A percentile compares a stretch with the other conserved stretches of the same genome.
phyloP scores from a whole-genome alignment of 1,140 invertebrate species.

The Berghia stephanieae region DNA sequence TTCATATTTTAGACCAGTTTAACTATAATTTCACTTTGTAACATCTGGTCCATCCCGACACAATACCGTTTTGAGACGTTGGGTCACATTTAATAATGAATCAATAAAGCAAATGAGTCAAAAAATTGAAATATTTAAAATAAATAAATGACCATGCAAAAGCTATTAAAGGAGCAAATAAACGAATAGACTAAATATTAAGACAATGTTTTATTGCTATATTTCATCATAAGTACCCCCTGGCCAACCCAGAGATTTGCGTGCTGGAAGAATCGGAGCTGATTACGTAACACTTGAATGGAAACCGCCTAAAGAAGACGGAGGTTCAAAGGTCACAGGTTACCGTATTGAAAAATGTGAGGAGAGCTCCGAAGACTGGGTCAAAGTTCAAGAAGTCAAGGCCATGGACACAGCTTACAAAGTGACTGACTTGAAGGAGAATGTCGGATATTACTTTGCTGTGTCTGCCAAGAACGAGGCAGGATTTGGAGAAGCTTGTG shows the following conservation, averaged over 20 bases:
- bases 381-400: constrained; percentile 70
- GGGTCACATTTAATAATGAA: too few relatives aligned
- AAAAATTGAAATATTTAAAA: too few relatives aligned
- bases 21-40: too few relatives aligned
- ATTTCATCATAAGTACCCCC: constrained; percentile 78
- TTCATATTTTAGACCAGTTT: too few relatives aligned
- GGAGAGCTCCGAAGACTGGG: constrained; percentile 45
- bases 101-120: too few relatives aligned
- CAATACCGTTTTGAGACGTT: too few relatives aligned
- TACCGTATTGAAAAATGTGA: constrained; percentile 64
- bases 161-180: too few relatives aligned
- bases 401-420: constrained; percentile 87
- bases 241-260: constrained; percentile 90
- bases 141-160: too few relatives aligned
- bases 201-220: too few relatives aligned
- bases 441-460: constrained; percentile 90
- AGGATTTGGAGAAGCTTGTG: constrained; percentile 84
- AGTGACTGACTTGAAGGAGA: constrained; percentile 80
- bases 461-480: constrained; percentile 93
- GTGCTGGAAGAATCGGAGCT: constrained; percentile 90
- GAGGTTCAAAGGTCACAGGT: constrained; percentile 83
- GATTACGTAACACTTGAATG: constrained; percentile 94
- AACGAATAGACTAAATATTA: too few relatives aligned
- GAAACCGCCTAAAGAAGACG: constrained; percentile 88
- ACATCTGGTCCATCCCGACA: too few relatives aligned